Evolutionary conservation across 2,888 invertebrate species (phyloP), one percentile per base, ranked within the genome.

Genomic region (Papilio protenor): DNA sequence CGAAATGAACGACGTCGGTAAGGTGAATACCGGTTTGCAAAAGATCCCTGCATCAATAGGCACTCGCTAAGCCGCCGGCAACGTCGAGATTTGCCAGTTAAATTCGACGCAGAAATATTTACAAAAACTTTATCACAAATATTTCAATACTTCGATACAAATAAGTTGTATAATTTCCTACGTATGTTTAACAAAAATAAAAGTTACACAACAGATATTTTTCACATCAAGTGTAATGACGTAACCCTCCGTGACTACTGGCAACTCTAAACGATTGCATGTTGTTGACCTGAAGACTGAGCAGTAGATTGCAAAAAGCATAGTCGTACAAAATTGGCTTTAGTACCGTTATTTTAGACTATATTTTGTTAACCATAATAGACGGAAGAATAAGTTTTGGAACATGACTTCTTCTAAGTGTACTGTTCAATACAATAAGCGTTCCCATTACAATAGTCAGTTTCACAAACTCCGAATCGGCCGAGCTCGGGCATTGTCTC

Each of bases 21-120:
- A 79, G 80, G 79, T 81, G 83, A 12, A 61, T 91, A 92, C 92
- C 90, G 86, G 93, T 93, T 92, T 91, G 90, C 88, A 85, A 90
- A 90, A 91, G 90, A 88, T 55, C 70, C 45, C 76, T 59, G 47
- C 57, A 59, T 70, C 57, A 59, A 76, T 47, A 70, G 23, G n/a
- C 57, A 47, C 49, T 74, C 49, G 49, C 84, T 85, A 83, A 84
- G 83, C 83, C 75, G 78, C 78, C 80, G 79, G 76, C 73, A 76
- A 75, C 82, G 47, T 23, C 47, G 27, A 75, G 45, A 12, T 49
- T 49, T 52, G 27, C n/a, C 61, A 14, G 59, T 49, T 75, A 21
- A 14, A 52, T 55, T 55, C 14, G 2, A n/a, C 45, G 66, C 66
- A 69, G 21, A 75, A 66, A 55, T 27, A 23, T 61, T 40, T 47